Conservation (phyloP, 2,888 invertebrate genomes). For the Cerastis leucographa region DNA sequence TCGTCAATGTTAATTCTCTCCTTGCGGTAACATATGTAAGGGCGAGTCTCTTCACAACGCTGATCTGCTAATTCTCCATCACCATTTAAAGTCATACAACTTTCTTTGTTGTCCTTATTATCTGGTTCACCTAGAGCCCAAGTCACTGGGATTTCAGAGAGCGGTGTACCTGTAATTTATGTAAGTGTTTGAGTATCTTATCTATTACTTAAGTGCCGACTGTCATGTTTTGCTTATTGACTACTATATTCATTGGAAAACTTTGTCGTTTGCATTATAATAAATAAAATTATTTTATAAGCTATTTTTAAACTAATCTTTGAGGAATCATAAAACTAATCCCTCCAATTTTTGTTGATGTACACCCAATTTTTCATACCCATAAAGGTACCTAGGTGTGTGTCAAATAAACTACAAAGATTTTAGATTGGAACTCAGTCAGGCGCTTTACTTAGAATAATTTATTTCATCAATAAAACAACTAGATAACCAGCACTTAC, state of each 20-base stretch:
- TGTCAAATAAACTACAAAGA: too few relatives aligned
- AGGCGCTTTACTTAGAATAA: too few relatives aligned
- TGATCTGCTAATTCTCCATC: conserved; percentile 50
- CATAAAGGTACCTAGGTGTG: too few relatives aligned
- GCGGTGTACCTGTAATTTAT: conserved; percentile 52
- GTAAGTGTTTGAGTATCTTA: background rate
- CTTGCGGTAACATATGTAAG: conserved; percentile 58
- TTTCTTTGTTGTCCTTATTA: conserved; percentile 55
- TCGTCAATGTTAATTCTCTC: background rate
- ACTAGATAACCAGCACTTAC: too few relatives aligned
- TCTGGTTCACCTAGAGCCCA: conserved; percentile 60
- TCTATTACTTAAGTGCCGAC: background rate
- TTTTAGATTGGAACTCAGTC: too few relatives aligned
- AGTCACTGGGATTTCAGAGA: conserved; percentile 36
- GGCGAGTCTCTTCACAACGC: conserved; percentile 38
- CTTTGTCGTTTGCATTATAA: too few relatives aligned
- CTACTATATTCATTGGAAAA: background rate
- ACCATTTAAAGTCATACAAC: conserved; percentile 55
- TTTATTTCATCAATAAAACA: too few relatives aligned
- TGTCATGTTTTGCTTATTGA: background rate
- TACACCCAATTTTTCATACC: too few relatives aligned
- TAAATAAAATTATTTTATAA: too few relatives aligned
- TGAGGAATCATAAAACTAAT: too few relatives aligned
- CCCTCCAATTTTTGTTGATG: too few relatives aligned
- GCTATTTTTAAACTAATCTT: background rate